Conservation (phyloP, 2,797 vertebrate genomes). For the Sebastes taczanowskii region DNA sequence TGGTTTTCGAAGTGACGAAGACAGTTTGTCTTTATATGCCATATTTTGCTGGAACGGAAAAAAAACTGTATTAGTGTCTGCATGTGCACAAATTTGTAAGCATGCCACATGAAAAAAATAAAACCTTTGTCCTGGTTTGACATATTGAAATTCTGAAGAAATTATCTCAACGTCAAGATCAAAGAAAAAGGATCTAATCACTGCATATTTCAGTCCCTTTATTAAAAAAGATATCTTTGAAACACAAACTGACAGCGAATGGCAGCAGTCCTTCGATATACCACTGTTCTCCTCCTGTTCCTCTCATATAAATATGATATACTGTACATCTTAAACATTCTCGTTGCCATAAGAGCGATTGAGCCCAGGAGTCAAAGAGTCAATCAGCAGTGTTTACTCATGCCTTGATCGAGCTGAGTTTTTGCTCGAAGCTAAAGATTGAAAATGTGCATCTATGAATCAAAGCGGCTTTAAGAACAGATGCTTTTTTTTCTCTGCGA, state of each 20-base stretch:
- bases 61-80: not conserved
- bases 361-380: constrained; percentile 31
- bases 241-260: constrained; percentile 1
- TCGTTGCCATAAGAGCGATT: not conserved
- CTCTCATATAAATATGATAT: not conserved
- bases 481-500: constrained; percentile 19
- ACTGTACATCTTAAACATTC: not conserved
- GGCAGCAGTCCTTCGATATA: constrained; percentile 15
- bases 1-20: not conserved
- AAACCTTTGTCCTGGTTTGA: not conserved
- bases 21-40: not conserved
- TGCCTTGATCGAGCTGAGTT: not conserved
- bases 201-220: not conserved
- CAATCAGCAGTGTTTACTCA: constrained; percentile 49
- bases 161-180: constrained; percentile 7
- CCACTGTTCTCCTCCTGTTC: not conserved
- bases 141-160: not conserved
- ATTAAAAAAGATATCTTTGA: not conserved
- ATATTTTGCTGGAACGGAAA: not conserved
- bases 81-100: not conserved
- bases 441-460: constrained; percentile 40
- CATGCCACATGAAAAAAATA: not conserved
- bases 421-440: constrained; percentile 31
- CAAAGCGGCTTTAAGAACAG: constrained; percentile 49
- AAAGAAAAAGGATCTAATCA: constrained; percentile 11